These are phyloP conservation scores for Conops quadrifasciatus DNA, from an alignment of 2,888 invertebrate species.

Conservation along the genomic window DNA sequence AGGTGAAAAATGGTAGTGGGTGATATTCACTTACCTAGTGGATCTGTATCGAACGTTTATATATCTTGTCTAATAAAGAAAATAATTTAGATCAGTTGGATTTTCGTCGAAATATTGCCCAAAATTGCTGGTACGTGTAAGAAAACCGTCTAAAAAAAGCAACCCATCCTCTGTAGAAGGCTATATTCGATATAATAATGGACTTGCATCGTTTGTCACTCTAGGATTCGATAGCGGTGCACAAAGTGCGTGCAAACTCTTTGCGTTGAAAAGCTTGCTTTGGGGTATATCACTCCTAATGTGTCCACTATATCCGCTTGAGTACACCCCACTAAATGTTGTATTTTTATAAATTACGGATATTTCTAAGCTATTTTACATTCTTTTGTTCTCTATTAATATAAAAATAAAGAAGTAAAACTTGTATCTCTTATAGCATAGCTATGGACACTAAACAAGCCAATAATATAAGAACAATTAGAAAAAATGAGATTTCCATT, in stretches of 20 bases:
- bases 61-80: too few species aligned
- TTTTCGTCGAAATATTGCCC: background rate
- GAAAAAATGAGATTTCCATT: too few species aligned
- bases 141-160: background rate
- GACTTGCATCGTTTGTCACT: background rate
- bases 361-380: background rate
- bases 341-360: background rate
- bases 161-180: background rate
- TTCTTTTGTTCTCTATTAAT: background rate
- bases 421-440: background rate
- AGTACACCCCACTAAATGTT: background rate
- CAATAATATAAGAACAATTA: too few species aligned
- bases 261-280: background rate
- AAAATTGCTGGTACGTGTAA: background rate
- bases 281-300: constrained; percentile 6
- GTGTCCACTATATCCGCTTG: background rate
- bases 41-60: background rate
- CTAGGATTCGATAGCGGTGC: background rate
- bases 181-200: constrained; percentile 6
- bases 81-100: too few species aligned
- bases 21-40: background rate
- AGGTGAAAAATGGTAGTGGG: background rate
- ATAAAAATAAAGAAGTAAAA: constrained; percentile 1
- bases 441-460: background rate
- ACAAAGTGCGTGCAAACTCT: background rate